Conservation (phyloP, 2,113 vertebrate species). For the Maccullochella peelii region DNA sequence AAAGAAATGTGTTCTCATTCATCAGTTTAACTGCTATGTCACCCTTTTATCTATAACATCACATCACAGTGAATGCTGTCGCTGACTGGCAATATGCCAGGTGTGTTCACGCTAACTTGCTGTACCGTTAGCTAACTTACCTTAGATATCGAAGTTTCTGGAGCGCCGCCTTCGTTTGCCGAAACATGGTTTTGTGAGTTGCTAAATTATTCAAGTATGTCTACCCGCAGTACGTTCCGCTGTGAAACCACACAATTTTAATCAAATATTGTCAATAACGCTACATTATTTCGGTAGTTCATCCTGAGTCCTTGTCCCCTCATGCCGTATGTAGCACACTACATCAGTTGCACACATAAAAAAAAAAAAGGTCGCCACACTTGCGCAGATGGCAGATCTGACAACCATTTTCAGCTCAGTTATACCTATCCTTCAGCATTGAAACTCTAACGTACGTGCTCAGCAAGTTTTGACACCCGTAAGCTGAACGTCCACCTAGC, state of each 20-base stretch:
- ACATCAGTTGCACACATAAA: background rate
- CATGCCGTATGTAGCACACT: background rate
- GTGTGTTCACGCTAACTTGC: background rate
- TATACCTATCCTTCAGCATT: fast-evolving
- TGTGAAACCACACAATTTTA: background rate
- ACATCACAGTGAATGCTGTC: too few relatives aligned
- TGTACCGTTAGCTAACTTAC: constrained; percentile 66
- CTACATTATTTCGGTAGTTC: background rate
- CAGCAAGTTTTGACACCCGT: background rate
- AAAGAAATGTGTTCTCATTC: background rate
- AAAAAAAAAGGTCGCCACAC: background rate
- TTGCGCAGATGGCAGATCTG: constrained; percentile 38
- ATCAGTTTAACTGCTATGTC: background rate
- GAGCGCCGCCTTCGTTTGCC: constrained; percentile 65
- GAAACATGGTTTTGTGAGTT: constrained; percentile 73
- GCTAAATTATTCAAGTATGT: background rate
- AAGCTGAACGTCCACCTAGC: background rate
- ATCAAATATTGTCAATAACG: background rate
- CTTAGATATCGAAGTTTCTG: constrained; percentile 73
- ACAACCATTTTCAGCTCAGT: fast-evolving
- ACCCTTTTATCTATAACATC: too few relatives aligned
- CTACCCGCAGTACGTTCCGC: fast-evolving
- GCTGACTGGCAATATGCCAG: fast-evolving
- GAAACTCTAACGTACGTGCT: fast-evolving
- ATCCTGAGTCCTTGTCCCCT: background rate